Percentiles rank a stretch among this genome's conserved stretches.
These are phyloP conservation scores for Ennomos quercinarius DNA, from an alignment of 2,888 invertebrate species.

Conservation along the genomic window DNA sequence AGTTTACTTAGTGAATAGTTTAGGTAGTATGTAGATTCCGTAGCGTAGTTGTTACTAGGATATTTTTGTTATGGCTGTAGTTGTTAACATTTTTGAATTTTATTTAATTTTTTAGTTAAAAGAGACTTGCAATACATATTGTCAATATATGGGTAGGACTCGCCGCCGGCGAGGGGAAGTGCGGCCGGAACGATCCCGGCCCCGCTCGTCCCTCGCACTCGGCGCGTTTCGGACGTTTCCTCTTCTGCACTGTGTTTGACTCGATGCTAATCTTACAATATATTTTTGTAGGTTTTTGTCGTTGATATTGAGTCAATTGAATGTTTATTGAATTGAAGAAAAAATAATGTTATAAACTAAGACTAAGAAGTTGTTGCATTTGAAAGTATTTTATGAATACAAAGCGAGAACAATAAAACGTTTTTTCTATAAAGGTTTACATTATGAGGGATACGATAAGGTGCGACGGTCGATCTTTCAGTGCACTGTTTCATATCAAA, in stretches of 20 bases:
- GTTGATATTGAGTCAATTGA: constrained; percentile 85
- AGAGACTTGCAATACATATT: constrained; percentile 66
- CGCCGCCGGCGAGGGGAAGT: constrained; percentile 46
- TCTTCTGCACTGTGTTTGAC: constrained; percentile 58
- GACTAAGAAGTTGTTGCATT: constrained; percentile 85
- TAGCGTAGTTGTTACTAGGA: constrained; percentile 82
- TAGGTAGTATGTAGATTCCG: constrained; percentile 81
- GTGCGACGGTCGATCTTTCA: constrained; percentile 71
- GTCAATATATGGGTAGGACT: constrained; percentile 64
- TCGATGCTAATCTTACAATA: constrained; percentile 81
- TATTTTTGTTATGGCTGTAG: constrained; percentile 85
- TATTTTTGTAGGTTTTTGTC: constrained; percentile 85
- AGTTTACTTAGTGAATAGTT: constrained; percentile 79
- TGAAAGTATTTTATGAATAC: constrained; percentile 84
- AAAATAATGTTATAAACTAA: constrained; percentile 82
- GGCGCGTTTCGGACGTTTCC: constrained; percentile 58
- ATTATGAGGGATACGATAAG: constrained; percentile 72
- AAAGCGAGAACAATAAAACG: constrained; percentile 84
- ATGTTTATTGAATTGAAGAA: constrained; percentile 81
- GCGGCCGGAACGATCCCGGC: constrained; percentile 26
- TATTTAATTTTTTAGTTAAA: constrained; percentile 79
- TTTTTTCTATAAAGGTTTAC: constrained; percentile 83
- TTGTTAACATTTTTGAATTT: constrained; percentile 83
- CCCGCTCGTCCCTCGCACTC: constrained; percentile 40
- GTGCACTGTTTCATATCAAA: constrained; percentile 81